phyloP scores from a whole-genome alignment of 2,888 invertebrate genomes.

The Mesorhabditis belari region DNA sequence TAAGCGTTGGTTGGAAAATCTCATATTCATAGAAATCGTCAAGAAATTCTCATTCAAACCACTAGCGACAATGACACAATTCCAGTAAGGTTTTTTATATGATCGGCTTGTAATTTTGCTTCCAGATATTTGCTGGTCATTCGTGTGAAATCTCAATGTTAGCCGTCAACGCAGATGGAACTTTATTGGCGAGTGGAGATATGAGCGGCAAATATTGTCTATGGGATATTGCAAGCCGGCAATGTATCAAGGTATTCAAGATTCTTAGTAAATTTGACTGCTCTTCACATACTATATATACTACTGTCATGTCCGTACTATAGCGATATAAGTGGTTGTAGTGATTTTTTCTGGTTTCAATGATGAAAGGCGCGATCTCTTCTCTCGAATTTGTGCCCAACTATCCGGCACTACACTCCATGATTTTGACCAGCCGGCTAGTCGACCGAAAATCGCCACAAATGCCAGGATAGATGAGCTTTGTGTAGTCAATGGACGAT shows the following conservation, averaged over 20 bases:
- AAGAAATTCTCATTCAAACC: background rate
- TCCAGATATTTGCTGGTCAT: constrained; percentile 25
- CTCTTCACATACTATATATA: background rate
- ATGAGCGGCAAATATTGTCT: constrained; percentile 31
- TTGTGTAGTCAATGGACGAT: too few relatives aligned
- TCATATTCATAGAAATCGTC: background rate
- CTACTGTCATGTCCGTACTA: too few relatives aligned
- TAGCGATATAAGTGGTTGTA: too few relatives aligned
- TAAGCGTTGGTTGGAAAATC: background rate
- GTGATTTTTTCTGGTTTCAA: constrained; percentile 5
- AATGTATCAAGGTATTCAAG: constrained; percentile 28
- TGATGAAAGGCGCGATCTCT: constrained; percentile 11
- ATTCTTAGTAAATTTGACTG: background rate
- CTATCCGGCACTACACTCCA: constrained; percentile 8
- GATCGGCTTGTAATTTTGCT: background rate
- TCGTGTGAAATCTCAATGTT: constrained; percentile 21
- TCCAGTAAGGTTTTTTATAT: background rate
- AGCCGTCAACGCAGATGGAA: constrained; percentile 34
- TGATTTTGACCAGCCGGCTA: background rate
- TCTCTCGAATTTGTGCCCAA: constrained; percentile 12
- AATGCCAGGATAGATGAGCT: too few relatives aligned
- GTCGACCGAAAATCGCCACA: too few relatives aligned
- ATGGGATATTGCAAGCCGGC: constrained; percentile 43
- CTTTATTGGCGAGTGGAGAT: constrained; percentile 38
- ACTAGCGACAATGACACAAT: background rate